Conservation (phyloP, 2,888 invertebrate species). For the Agrochola circellaris region DNA sequence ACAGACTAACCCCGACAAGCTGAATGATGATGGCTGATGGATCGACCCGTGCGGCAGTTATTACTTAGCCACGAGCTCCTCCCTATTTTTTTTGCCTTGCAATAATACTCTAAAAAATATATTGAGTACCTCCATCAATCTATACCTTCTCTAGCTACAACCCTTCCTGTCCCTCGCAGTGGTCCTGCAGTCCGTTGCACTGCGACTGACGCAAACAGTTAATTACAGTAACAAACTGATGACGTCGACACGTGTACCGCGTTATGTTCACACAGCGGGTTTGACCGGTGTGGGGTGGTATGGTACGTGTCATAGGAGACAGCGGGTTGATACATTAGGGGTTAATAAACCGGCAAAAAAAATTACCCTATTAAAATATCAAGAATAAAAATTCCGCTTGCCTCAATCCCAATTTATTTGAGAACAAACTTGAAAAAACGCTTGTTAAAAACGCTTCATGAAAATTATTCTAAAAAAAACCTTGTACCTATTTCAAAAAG, state of each 20-base stretch:
- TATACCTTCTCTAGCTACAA: conserved; percentile 2
- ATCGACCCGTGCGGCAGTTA: no score
- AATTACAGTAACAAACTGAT: conserved; percentile 74
- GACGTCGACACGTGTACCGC: conserved; percentile 75
- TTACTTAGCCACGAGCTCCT: no score
- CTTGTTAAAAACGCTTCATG: neutral
- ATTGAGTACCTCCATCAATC: conserved; percentile 10
- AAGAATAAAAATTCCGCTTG: neutral
- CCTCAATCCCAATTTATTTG: neutral
- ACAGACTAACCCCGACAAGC: no score
- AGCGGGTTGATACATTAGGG: neutral
- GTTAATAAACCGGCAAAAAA: neutral
- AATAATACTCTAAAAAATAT: neutral
- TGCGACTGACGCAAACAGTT: conserved; percentile 75
- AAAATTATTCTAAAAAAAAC: neutral
- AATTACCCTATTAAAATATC: neutral
- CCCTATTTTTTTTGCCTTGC: neutral
- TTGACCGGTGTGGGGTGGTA: conserved; percentile 47
- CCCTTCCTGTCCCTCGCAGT: conserved; percentile 48
- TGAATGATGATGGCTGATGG: no score
- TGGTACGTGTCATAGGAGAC: conserved; percentile 6
- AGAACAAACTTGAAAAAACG: neutral
- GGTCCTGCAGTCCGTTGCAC: conserved; percentile 36
- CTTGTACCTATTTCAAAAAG: no score
- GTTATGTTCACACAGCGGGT: conserved; percentile 75